Percentiles rank a stretch among this genome's conserved stretches.
Evolutionary conservation across 1,140 invertebrate species (phyloP).

Genomic region (Drosophila navojoa): DNA sequence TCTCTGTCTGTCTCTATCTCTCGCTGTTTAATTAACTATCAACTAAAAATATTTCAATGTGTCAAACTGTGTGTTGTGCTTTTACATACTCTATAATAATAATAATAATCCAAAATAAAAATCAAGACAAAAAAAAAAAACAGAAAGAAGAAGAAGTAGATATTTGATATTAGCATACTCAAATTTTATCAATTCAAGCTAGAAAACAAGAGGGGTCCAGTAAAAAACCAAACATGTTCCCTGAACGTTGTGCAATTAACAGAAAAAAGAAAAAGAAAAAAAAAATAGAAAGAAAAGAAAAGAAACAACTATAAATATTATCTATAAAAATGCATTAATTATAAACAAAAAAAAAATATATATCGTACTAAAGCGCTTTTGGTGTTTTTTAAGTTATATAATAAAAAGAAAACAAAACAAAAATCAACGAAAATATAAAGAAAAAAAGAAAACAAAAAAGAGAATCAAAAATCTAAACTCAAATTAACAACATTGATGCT

Average conservation of each 20-base stretch:
- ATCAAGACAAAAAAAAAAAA: slow-evolving; percentile 56
- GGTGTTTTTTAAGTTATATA: slow-evolving; percentile 70
- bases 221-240: slow-evolving; percentile 52
- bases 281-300: slow-evolving; percentile 44
- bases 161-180: background rate
- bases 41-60: slow-evolving; percentile 65
- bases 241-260: slow-evolving; percentile 71
- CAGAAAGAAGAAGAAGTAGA: slow-evolving; percentile 32
- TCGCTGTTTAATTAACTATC: slow-evolving; percentile 29
- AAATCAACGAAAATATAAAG: slow-evolving; percentile 30
- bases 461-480: slow-evolving; percentile 41
- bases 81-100: slow-evolving; percentile 58
- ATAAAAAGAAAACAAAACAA: slow-evolving; percentile 45
- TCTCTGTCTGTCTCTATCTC: slow-evolving; percentile 11
- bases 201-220: slow-evolving; percentile 78
- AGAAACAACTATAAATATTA: slow-evolving; percentile 38
- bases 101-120: slow-evolving; percentile 57
- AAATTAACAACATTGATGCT: slow-evolving; percentile 62
- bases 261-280: slow-evolving; percentile 44
- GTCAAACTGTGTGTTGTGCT: slow-evolving; percentile 78
- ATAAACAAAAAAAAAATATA: slow-evolving; percentile 69
- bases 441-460: slow-evolving; percentile 4
- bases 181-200: slow-evolving; percentile 45
- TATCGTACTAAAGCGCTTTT: slow-evolving; percentile 75
- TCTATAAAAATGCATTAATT: slow-evolving; percentile 66